Conservation (phyloP, 64 coral and sea anemone genomes). For the Actinia tenebrosa region DNA sequence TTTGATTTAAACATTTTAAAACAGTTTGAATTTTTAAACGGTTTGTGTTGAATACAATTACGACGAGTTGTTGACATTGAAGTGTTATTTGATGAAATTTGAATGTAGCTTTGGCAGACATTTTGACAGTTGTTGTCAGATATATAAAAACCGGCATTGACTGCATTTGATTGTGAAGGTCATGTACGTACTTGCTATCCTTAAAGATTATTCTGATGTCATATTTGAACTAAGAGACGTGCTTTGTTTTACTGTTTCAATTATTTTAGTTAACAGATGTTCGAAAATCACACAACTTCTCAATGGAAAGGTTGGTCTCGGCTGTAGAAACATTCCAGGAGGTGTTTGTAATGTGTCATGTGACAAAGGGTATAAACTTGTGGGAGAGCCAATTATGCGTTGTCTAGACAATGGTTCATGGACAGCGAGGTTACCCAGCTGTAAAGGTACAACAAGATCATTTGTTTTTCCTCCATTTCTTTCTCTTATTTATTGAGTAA, state of each 20-base stretch:
- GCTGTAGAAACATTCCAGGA: constrained; percentile 47
- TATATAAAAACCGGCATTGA: neutral
- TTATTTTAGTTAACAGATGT: constrained; percentile 52
- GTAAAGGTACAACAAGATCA: constrained; percentile 17
- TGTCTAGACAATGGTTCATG: constrained; percentile 36
- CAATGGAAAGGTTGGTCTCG: constrained; percentile 14
- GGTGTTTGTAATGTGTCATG: constrained; percentile 37
- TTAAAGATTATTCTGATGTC: too few species aligned
- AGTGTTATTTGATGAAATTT: too few species aligned
- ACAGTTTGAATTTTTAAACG: too few species aligned
- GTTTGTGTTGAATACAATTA: too few species aligned
- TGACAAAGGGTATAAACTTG: constrained; percentile 34
- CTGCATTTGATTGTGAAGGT: neutral
- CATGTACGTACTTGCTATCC: too few species aligned
- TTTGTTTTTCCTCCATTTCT: neutral
- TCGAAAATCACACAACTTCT: neutral
- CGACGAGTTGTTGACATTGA: too few species aligned
- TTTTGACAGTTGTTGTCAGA: neutral
- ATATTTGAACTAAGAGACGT: too few species aligned
- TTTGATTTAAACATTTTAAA: too few species aligned
- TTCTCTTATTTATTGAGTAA: neutral
- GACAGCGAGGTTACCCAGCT: constrained; percentile 30
- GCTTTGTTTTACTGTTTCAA: neutral
- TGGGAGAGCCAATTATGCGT: constrained; percentile 12
- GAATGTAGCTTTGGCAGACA: too few species aligned